These are phyloP conservation scores for Cristatella mucedo DNA, from an alignment of 2,888 invertebrate genomes.

Conservation along the genomic window DNA sequence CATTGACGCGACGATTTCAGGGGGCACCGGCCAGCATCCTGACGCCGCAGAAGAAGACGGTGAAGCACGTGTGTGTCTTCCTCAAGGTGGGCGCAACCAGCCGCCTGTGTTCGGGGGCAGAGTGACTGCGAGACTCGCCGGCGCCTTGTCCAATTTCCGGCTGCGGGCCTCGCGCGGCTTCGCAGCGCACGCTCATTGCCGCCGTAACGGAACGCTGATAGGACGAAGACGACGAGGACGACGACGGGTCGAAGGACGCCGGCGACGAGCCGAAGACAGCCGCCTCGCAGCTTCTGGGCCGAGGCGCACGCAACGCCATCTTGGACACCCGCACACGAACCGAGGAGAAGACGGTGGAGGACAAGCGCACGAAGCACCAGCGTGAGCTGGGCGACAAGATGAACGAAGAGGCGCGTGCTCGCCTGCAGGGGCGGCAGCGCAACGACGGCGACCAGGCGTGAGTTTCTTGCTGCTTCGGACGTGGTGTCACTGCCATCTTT, in stretches of 20 bases:
- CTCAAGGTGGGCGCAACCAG: slow-evolving; percentile 47
- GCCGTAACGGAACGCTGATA: neutral
- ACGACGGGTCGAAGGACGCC: slow-evolving; percentile 60
- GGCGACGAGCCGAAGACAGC: slow-evolving; percentile 38
- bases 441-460: slow-evolving; percentile 35
- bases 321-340: slow-evolving; percentile 73
- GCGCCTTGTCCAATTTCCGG: too few relatives aligned
- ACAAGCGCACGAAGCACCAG: slow-evolving; percentile 90
- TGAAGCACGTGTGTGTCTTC: slow-evolving; percentile 87
- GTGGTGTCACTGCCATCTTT: too few relatives aligned
- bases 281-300: slow-evolving; percentile 52
- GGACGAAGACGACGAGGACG: slow-evolving; percentile 35
- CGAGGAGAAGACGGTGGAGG: slow-evolving; percentile 76
- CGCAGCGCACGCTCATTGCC: neutral
- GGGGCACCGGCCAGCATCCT: slow-evolving; percentile 63
- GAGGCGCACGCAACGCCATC: slow-evolving; percentile 63
- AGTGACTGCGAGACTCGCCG: too few relatives aligned
- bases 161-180: neutral
- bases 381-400: slow-evolving; percentile 74
- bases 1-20: slow-evolving; percentile 25
- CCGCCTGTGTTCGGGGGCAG: too few relatives aligned
- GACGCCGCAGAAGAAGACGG: slow-evolving; percentile 80
- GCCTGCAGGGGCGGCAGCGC: slow-evolving; percentile 61
- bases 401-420: slow-evolving; percentile 79
- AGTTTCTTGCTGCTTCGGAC: too few relatives aligned